phyloP scores from a whole-genome alignment of 2,888 invertebrate genomes.

The Thereva unica region DNA sequence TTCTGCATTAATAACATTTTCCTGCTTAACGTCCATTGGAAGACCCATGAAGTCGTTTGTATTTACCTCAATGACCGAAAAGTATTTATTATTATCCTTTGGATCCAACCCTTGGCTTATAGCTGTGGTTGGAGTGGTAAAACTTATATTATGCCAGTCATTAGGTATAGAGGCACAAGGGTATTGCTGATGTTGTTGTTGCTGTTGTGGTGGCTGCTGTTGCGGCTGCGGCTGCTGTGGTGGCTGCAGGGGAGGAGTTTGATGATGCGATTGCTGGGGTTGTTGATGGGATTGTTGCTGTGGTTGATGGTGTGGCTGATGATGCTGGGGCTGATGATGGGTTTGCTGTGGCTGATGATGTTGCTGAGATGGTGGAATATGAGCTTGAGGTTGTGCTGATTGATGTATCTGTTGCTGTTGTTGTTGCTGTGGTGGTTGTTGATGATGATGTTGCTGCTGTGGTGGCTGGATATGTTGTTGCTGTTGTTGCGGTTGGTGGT shows the following conservation, averaged over 20 bases:
- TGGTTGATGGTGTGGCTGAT: slow-evolving; percentile 48
- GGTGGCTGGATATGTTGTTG: slow-evolving; percentile 47
- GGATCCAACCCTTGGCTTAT: slow-evolving; percentile 43
- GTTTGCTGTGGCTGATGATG: slow-evolving; percentile 42
- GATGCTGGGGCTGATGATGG: slow-evolving; percentile 45
- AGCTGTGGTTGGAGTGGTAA: slow-evolving; percentile 43
- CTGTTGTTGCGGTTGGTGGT: slow-evolving; percentile 48
- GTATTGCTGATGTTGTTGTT: slow-evolving; percentile 42
- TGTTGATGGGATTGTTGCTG: slow-evolving; percentile 47
- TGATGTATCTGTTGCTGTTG: slow-evolving; percentile 50
- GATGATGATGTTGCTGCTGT: slow-evolving; percentile 41
- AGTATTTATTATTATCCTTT: slow-evolving; percentile 49
- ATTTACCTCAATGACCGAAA: slow-evolving; percentile 52
- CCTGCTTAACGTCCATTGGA: slow-evolving; percentile 55
- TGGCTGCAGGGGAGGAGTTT: slow-evolving; percentile 44
- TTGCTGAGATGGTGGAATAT: background rate
- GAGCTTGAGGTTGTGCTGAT: slow-evolving; percentile 38
- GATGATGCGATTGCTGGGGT: slow-evolving; percentile 45
- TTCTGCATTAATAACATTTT: slow-evolving; percentile 50
- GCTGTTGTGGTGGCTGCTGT: slow-evolving; percentile 42
- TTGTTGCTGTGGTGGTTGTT: slow-evolving; percentile 33
- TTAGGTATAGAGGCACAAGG: slow-evolving; percentile 47
- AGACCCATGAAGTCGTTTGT: slow-evolving; percentile 57
- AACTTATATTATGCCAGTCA: slow-evolving; percentile 49
- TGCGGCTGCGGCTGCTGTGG: slow-evolving; percentile 32